Conservation (phyloP, 2,888 invertebrate species). For the Leptodirus hochenwartii region DNA sequence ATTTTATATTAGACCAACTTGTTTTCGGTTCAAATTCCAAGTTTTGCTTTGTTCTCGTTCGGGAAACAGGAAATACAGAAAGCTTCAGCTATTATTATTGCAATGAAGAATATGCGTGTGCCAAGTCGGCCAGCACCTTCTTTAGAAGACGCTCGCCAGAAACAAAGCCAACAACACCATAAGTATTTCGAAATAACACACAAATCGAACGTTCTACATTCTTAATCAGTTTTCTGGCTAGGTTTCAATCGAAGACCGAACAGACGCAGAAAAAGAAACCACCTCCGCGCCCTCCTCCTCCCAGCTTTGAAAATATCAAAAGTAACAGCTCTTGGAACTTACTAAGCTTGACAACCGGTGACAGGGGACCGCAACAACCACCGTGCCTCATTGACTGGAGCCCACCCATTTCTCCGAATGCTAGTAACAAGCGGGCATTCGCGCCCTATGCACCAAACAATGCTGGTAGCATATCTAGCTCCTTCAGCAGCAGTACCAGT, state of each 20-base stretch:
- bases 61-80: no score
- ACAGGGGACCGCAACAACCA: no score
- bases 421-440: slow-evolving; percentile 18
- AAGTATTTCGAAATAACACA: neutral
- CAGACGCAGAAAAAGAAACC: slow-evolving; percentile 39
- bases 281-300: slow-evolving; percentile 55
- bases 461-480: slow-evolving; percentile 26
- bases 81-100: no score
- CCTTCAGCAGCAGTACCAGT: slow-evolving; percentile 28
- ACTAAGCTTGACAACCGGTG: slow-evolving; percentile 8
- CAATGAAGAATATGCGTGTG: slow-evolving; percentile 16
- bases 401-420: slow-evolving; percentile 28
- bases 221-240: neutral
- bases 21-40: no score
- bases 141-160: slow-evolving; percentile 13
- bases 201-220: neutral
- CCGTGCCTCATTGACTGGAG: slow-evolving; percentile 31
- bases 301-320: slow-evolving; percentile 27
- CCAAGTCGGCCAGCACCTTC: slow-evolving; percentile 15
- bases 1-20: no score
- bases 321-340: slow-evolving; percentile 24
- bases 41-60: no score
- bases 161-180: slow-evolving; percentile 1
- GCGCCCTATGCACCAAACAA: no score
- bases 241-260: neutral